Base-by-base conservation (phyloP, 2,888 invertebrate genomes). In the Coremacera marginata region DNA sequence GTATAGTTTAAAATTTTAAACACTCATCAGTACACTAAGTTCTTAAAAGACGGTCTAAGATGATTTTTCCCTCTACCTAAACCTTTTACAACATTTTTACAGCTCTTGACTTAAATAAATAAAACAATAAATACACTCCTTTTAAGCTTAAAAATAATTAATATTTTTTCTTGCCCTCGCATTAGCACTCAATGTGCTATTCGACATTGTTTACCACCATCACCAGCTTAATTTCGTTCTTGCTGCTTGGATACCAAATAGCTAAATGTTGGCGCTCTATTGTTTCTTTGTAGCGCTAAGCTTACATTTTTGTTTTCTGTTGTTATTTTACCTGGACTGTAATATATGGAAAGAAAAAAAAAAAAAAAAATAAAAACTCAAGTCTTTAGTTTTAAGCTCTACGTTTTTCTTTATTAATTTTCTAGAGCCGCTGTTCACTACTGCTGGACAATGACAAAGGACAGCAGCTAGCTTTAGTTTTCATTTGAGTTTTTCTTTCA, bases 401-500 rank as follows among this genome's bases (percentile, higher is more conserved):
- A 44, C 19, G 31, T 37, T 60, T 44, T 44, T 11, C 44, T 44
- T 44, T 60, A 25, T 22, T 25, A 27, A 27, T 60, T 60, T 27
- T 60, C n/a, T 14, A 60, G 60, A 60, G 60, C 60, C 22, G 27
- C 60, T 25, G 25, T n/a, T 25, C 60, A 60, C 22, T 1, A 27
- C 22, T 49, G 22, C 31, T 34, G 22, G 5, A 60, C 65, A 65
- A 65, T 65, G 65, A 65, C 37, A 44, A 22, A 34, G 44, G 49
- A 67, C 67, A 67, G 67, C 44, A 22, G 67, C 22, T 19, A 22
- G 34, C 25, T 37, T 67, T 37, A 44, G 67, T 67, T 49, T 49
- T 19, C 25, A 67, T 49, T 67, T 65, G n/a, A 9, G 11, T 11
- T 44, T 65, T 65, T 44, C 14, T 67, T 22, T 67, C 44, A 14